These are phyloP conservation scores for Darevskia nairensis DNA, from an alignment of 2,797 vertebrate species.

Conservation along the genomic window DNA sequence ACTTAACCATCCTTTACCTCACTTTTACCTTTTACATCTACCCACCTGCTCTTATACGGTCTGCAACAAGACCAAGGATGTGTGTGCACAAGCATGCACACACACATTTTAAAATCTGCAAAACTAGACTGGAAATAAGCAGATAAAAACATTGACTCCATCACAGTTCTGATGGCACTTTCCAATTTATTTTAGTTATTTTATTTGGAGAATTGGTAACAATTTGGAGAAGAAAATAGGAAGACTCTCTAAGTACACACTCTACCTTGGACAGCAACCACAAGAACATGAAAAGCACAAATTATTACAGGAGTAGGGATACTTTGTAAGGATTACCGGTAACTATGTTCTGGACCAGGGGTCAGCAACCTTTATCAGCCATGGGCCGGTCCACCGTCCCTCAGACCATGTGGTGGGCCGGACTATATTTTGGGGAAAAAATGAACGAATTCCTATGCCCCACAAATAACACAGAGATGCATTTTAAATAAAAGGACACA, in stretches of 20 bases:
- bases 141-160: neutral
- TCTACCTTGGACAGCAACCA: neutral
- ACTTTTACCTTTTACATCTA: no score
- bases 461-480: no score
- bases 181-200: neutral
- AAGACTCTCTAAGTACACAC: neutral
- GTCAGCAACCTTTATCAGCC: no score
- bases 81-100: neutral
- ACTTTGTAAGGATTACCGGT: neutral
- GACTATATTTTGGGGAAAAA: no score
- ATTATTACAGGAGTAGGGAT: neutral
- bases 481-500: no score
- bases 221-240: neutral
- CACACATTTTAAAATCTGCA: neutral
- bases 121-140: neutral
- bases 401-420: no score
- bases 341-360: no score
- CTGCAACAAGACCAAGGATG: neutral
- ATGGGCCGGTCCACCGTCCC: no score
- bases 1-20: no score
- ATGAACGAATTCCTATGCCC: no score
- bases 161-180: neutral
- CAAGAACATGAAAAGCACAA: neutral
- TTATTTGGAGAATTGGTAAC: neutral
- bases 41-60: conserved; percentile 19